phyloP scores from a whole-genome alignment of 2,113 vertebrate genomes.

The Phodopus roborovskii region DNA sequence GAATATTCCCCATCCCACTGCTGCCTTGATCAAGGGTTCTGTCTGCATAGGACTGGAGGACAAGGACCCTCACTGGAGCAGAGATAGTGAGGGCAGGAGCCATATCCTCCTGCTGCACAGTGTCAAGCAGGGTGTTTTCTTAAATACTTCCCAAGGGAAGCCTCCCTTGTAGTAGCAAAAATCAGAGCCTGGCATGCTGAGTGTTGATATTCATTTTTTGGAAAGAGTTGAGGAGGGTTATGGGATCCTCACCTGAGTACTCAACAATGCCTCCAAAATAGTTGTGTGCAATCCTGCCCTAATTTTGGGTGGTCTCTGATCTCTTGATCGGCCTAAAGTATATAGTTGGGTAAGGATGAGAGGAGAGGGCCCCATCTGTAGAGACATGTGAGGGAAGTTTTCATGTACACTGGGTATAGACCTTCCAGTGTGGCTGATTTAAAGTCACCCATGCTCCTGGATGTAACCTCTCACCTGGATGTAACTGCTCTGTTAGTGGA shows the following conservation, averaged over 20 bases:
- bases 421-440: neutral
- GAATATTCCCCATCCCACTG: neutral
- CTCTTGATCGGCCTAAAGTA: neutral
- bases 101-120: neutral
- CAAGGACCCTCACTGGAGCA: neutral
- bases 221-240: neutral
- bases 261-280: neutral
- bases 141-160: neutral
- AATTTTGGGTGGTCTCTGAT: neutral
- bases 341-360: neutral
- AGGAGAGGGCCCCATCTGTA: neutral
- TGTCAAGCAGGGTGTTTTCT: neutral
- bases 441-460: neutral
- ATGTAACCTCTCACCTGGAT: neutral
- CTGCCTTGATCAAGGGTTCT: neutral
- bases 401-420: neutral
- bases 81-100: neutral
- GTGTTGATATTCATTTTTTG: neutral
- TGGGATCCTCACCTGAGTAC: neutral
- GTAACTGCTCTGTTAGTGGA: neutral
- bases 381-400: neutral
- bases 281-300: neutral
- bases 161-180: neutral
- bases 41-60: neutral
- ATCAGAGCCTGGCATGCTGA: neutral